phyloP scores from a whole-genome alignment of 2,888 invertebrate species.

The Cistogaster globosa region DNA sequence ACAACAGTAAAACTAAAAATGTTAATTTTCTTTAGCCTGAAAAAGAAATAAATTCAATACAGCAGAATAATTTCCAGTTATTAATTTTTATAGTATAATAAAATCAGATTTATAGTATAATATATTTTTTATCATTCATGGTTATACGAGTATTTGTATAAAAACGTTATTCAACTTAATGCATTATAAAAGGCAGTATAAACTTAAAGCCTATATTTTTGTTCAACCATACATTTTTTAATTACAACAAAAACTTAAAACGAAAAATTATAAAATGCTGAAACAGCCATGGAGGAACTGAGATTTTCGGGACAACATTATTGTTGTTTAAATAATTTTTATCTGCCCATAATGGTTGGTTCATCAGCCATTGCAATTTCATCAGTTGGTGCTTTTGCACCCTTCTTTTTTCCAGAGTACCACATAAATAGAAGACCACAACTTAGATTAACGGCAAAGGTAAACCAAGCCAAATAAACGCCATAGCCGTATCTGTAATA shows the following conservation, averaged over 20 bases:
- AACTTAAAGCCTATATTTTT: conserved; percentile 8
- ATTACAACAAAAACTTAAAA: conserved; percentile 47
- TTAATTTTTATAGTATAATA: too few relatives aligned
- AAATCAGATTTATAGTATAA: too few relatives aligned
- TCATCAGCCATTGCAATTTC: conserved; percentile 93
- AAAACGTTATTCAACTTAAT: conserved; percentile 48
- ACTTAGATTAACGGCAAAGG: conserved; percentile 87
- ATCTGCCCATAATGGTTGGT: conserved; percentile 90
- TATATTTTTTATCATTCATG: too few relatives aligned
- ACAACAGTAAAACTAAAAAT: too few relatives aligned
- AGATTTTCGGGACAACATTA: conserved; percentile 15
- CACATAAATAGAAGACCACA: conserved; percentile 90
- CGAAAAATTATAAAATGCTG: conserved; percentile 62
- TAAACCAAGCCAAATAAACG: conserved; percentile 90
- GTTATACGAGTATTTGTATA: conserved; percentile 32
- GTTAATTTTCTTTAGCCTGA: too few relatives aligned
- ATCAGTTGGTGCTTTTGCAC: conserved; percentile 91
- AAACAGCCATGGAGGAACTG: conserved; percentile 65
- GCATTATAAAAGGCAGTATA: conserved; percentile 49
- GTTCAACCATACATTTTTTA: conserved; percentile 16
- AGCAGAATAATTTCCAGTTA: too few relatives aligned
- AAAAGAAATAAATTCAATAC: too few relatives aligned
- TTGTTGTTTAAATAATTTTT: not conserved
- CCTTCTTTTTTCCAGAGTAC: conserved; percentile 93
- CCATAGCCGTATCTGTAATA: conserved; percentile 87